Conservation (phyloP, 2,797 vertebrate species). For the Glossophaga mutica region DNA sequence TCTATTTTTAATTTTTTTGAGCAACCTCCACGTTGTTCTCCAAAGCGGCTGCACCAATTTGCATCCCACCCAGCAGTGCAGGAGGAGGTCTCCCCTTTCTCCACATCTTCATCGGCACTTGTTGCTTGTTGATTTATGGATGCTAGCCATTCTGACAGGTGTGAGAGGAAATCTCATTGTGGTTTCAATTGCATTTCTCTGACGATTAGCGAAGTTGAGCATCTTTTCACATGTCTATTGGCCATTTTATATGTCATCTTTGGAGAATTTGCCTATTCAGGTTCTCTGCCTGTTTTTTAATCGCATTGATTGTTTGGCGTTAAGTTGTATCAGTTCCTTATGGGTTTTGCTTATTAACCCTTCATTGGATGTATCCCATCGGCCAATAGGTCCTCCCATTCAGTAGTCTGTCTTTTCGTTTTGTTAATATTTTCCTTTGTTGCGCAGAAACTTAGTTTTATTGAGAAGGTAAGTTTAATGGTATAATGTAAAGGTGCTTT, state of each 20-base stretch:
- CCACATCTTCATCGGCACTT: neutral
- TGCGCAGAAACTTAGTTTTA: neutral
- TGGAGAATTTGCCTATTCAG: neutral
- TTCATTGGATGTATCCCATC: neutral
- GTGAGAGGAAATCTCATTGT: neutral
- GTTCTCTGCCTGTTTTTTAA: neutral
- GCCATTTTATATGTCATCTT: neutral
- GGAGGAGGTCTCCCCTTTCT: neutral
- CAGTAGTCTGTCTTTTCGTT: neutral
- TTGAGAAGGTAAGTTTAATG: neutral
- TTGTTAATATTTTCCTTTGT: neutral
- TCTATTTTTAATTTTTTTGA: neutral
- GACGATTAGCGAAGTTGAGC: neutral
- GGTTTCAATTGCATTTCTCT: neutral
- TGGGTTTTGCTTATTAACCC: neutral
- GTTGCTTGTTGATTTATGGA: neutral
- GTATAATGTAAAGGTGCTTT: neutral
- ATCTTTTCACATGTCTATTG: neutral
- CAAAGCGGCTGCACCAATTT: neutral
- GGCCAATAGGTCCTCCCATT: neutral
- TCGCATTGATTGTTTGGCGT: neutral
- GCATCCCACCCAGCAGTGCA: neutral
- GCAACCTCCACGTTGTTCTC: neutral
- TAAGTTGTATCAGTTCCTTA: neutral
- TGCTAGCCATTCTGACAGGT: neutral